phyloP scores from a whole-genome alignment of 2,113 vertebrate species.

The Ophiodon elongatus region DNA sequence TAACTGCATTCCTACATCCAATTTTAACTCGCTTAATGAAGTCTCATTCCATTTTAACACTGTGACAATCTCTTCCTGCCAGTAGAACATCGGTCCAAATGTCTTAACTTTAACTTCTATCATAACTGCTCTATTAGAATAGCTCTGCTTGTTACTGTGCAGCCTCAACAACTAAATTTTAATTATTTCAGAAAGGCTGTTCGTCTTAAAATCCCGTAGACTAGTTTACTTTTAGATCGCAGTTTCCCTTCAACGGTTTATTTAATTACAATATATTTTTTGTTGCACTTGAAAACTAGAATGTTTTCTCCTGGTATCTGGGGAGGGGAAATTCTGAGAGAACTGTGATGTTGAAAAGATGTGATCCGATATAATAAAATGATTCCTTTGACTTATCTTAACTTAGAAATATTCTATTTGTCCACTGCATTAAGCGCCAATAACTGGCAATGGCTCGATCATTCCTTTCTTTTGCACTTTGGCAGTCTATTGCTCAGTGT shows the following conservation, averaged over 20 bases:
- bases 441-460: conserved; percentile 42
- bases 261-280: conserved; percentile 37
- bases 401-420: conserved; percentile 6
- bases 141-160: conserved; percentile 47
- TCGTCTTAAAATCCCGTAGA: conserved; percentile 38
- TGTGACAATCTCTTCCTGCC: conserved; percentile 78
- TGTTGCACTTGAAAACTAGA: conserved; percentile 27
- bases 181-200: conserved; percentile 36
- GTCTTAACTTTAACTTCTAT: conserved; percentile 23
- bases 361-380: conserved; percentile 33
- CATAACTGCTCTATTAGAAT: conserved; percentile 41
- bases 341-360: conserved; percentile 35
- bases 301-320: conserved; percentile 12
- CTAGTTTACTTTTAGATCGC: conserved; percentile 47
- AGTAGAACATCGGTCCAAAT: conserved; percentile 32
- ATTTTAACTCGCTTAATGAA: conserved; percentile 50
- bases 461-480: conserved; percentile 73
- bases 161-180: conserved; percentile 39
- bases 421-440: conserved; percentile 32
- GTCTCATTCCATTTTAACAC: conserved; percentile 79
- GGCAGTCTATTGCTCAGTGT: conserved; percentile 20
- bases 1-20: conserved; percentile 65
- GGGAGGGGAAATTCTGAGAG: conserved; percentile 7
- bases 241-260: conserved; percentile 30
- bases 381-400: conserved; percentile 29